These are phyloP conservation scores for Harlomillsia oculata DNA, from an alignment of 1,140 invertebrate species.

Conservation along the genomic window DNA sequence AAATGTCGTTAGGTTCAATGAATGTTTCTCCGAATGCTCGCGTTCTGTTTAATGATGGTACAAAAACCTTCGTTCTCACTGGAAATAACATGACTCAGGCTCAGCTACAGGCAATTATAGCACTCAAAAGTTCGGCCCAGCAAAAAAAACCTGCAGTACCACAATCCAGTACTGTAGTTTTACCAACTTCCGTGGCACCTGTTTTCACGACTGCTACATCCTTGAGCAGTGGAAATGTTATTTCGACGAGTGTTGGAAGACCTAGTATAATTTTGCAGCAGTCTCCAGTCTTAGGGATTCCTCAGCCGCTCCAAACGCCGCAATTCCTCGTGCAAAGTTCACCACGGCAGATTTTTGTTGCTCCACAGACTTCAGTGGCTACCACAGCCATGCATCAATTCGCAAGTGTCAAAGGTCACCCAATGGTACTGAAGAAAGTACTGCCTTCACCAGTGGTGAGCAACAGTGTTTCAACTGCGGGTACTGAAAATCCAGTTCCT, in stretches of 20 bases:
- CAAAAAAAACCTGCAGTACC: not conserved
- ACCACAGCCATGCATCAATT: slow-evolving; percentile 45
- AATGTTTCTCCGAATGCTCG: too few species aligned
- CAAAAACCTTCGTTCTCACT: slow-evolving; percentile 32
- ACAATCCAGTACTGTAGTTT: too few species aligned
- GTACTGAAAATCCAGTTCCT: too few species aligned
- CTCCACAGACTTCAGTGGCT: slow-evolving; percentile 22
- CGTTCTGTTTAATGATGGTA: slow-evolving; percentile 31
- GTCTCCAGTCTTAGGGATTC: too few species aligned
- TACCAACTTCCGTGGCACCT: too few species aligned
- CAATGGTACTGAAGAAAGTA: slow-evolving; percentile 53
- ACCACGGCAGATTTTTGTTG: slow-evolving; percentile 36
- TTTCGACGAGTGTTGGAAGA: too few species aligned
- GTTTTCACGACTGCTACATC: too few species aligned
- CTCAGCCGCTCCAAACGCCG: slow-evolving; percentile 28
- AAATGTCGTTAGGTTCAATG: too few species aligned
- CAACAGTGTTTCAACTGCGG: too few species aligned
- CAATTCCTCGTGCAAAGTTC: slow-evolving; percentile 28
- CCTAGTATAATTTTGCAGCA: slow-evolving; percentile 7
- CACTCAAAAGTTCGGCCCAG: slow-evolving; percentile 37
- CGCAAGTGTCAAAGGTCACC: slow-evolving; percentile 71
- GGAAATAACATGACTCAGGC: slow-evolving; percentile 25
- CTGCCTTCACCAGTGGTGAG: too few species aligned
- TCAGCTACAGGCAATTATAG: slow-evolving; percentile 37
- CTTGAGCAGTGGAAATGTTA: too few species aligned